Conservation (phyloP, 2,797 vertebrate genomes). For the Molothrus ater region DNA sequence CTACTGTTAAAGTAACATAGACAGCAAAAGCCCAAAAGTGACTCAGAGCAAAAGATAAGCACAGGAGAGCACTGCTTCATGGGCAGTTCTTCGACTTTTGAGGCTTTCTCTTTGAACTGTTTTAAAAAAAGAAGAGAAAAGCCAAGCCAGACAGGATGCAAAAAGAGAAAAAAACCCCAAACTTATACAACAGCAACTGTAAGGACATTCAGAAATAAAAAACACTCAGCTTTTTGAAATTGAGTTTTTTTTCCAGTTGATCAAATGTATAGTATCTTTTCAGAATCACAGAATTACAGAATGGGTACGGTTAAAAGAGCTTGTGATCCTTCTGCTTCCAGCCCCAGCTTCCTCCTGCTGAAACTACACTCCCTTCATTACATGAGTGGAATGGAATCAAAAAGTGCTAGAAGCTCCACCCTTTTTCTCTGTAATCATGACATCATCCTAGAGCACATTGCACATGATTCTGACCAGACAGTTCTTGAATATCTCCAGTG, state of each 20-base stretch:
- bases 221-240: background rate
- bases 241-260: background rate
- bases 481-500: background rate
- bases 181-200: background rate
- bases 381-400: background rate
- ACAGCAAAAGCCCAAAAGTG: background rate
- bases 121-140: background rate
- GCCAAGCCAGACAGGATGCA: fast-evolving
- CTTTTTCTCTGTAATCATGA: background rate
- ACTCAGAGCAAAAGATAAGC: background rate
- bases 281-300: background rate
- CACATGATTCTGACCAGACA: background rate
- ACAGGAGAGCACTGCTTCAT: background rate
- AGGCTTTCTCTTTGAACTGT: background rate
- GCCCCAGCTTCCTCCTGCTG: background rate
- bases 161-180: background rate
- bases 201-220: background rate
- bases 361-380: background rate
- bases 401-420: background rate
- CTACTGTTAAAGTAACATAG: background rate
- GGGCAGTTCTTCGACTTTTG: background rate
- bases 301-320: background rate
- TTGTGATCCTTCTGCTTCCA: background rate
- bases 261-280: fast-evolving
- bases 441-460: background rate